Evolutionary conservation across 1,140 invertebrate genomes (phyloP).

Genomic region (Megalopta genalis): DNA sequence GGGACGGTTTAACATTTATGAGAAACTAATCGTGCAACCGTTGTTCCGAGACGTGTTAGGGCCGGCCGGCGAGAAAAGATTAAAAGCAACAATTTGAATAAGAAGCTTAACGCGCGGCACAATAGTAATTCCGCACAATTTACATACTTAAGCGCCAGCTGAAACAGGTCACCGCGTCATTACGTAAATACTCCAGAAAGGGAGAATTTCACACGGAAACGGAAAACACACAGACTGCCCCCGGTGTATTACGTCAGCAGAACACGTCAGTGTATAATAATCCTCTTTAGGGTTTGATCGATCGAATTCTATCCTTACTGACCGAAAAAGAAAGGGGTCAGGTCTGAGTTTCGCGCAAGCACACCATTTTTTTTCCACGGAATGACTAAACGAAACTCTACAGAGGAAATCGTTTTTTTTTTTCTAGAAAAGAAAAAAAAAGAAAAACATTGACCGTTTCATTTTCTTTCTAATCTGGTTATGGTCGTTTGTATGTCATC

Average conservation of each 20-base stretch:
- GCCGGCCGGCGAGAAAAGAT: constrained; percentile 36
- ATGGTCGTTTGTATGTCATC: too few relatives aligned
- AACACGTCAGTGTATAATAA: background rate
- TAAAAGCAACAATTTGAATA: constrained; percentile 46
- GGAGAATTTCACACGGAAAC: constrained; percentile 35
- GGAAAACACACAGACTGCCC: background rate
- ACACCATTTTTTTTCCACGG: too few relatives aligned
- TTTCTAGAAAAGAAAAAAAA: too few relatives aligned
- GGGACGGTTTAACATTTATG: background rate
- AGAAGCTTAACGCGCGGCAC: constrained; percentile 40
- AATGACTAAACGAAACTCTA: too few relatives aligned
- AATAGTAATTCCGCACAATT: constrained; percentile 47
- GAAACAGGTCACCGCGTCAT: constrained; percentile 47
- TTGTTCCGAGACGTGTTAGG: constrained; percentile 21
- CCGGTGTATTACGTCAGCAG: background rate
- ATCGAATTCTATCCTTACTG: background rate
- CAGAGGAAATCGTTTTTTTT: too few relatives aligned
- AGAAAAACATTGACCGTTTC: too few relatives aligned
- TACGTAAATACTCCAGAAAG: constrained; percentile 47
- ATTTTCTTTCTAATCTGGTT: too few relatives aligned
- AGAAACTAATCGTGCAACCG: constrained; percentile 28
- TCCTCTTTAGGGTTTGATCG: constrained; percentile 3
- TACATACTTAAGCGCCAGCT: constrained; percentile 45
- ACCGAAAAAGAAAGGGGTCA: background rate
- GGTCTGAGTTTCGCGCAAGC: background rate